Evolutionary conservation across 2,113 vertebrate species (phyloP).

Genomic region (Vulpes ferrilata): DNA sequence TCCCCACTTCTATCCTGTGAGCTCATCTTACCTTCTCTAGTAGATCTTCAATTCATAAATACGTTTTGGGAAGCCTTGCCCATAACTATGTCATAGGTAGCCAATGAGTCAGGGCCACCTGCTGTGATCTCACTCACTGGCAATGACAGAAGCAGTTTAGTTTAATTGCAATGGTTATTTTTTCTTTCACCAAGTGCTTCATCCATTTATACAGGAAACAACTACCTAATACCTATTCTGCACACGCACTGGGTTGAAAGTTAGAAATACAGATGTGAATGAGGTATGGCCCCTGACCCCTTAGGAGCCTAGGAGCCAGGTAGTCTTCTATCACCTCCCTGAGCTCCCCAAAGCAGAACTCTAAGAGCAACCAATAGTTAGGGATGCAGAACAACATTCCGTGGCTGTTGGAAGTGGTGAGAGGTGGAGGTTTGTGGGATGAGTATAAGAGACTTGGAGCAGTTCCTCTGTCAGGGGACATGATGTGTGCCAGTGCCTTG

Average conservation of each 20-base stretch:
- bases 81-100: neutral
- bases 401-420: neutral
- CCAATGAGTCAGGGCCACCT: neutral
- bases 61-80: neutral
- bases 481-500: neutral
- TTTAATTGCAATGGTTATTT: neutral
- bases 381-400: neutral
- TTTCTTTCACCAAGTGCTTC: neutral
- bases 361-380: neutral
- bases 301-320: neutral
- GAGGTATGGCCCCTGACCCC: neutral
- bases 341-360: neutral
- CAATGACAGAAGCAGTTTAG: neutral
- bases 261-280: neutral
- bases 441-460: neutral
- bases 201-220: neutral
- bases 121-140: neutral
- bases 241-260: neutral
- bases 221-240: neutral
- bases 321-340: neutral
- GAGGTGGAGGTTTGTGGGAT: neutral
- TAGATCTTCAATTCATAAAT: neutral
- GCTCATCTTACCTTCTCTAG: neutral
- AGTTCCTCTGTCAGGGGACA: neutral
- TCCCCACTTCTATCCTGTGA: neutral